Percentiles rank a stretch among this genome's conserved stretches.
phyloP scores from a whole-genome alignment of 2,888 invertebrate species.

The Ditylenchus weischeri region DNA sequence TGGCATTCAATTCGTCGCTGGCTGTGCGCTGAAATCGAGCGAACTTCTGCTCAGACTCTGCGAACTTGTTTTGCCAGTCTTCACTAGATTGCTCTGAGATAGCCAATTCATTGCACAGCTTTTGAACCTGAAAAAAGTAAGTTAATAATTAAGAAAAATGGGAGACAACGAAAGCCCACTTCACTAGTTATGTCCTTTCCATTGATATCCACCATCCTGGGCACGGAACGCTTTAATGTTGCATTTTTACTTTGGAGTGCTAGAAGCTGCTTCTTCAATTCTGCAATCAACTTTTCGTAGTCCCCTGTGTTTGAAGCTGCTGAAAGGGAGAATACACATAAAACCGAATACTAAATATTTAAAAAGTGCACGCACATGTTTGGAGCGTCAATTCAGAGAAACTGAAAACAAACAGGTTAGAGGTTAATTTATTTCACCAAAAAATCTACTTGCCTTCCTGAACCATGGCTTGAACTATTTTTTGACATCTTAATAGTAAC shows the following conservation, averaged over 20 bases:
- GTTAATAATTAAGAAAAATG: too few relatives aligned
- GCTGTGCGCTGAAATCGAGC: background rate
- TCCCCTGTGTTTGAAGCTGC: background rate
- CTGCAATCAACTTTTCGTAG: conserved; percentile 4
- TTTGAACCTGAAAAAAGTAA: background rate
- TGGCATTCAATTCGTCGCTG: background rate
- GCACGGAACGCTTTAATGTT: background rate
- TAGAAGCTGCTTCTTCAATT: conserved; percentile 1
- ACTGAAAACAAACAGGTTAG: too few relatives aligned
- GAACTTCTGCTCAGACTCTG: conserved; percentile 7
- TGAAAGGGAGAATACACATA: too few relatives aligned
- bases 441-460: too few relatives aligned
- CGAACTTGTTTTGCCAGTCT: background rate
- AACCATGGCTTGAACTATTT: too few relatives aligned
- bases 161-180: background rate
- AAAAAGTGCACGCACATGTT: too few relatives aligned
- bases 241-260: background rate
- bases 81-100: background rate
- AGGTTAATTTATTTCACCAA: too few relatives aligned
- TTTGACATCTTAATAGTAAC: too few relatives aligned
- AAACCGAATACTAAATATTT: too few relatives aligned
- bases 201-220: background rate
- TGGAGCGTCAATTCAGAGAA: too few relatives aligned
- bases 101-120: background rate
- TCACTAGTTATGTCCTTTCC: background rate